Evolutionary conservation across 2,888 invertebrate genomes (phyloP).

Genomic region (Rhaphigaster nebulosa): DNA sequence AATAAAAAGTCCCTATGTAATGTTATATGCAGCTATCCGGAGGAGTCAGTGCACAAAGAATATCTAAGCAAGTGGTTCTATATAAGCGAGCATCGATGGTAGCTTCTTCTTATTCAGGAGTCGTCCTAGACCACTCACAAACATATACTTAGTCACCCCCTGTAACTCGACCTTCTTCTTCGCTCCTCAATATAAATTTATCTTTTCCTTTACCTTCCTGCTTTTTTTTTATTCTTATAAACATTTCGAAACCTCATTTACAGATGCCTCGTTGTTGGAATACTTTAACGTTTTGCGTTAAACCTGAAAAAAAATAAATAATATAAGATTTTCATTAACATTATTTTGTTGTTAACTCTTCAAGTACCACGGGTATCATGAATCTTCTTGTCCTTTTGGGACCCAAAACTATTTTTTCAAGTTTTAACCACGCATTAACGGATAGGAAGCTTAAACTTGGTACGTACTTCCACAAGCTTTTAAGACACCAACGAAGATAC

Average conservation of each 20-base stretch:
- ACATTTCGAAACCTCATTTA: background rate
- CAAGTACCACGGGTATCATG: too few species aligned
- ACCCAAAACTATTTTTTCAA: too few species aligned
- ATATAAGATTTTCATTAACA: too few species aligned
- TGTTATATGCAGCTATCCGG: conserved; percentile 1
- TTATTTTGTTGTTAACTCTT: too few species aligned
- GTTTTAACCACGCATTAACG: too few species aligned
- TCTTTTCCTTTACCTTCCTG: background rate
- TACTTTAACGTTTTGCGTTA: too few species aligned
- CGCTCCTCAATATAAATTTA: conserved; percentile 8
- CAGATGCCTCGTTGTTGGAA: too few species aligned
- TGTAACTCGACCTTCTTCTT: conserved; percentile 8
- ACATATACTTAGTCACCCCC: conserved; percentile 19
- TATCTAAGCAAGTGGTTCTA: conserved; percentile 1
- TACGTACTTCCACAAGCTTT: too few species aligned
- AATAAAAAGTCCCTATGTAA: background rate
- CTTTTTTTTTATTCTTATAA: background rate
- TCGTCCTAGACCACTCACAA: conserved; percentile 42
- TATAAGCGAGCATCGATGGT: conserved; percentile 15
- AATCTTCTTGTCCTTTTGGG: too few species aligned
- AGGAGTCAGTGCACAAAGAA: background rate
- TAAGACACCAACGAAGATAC: too few species aligned
- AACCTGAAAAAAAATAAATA: too few species aligned
- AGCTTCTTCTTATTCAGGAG: conserved; percentile 22
- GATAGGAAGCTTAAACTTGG: too few species aligned